Conservation (phyloP, 2,888 invertebrate genomes). For the Synanthedon tipuliformis region DNA sequence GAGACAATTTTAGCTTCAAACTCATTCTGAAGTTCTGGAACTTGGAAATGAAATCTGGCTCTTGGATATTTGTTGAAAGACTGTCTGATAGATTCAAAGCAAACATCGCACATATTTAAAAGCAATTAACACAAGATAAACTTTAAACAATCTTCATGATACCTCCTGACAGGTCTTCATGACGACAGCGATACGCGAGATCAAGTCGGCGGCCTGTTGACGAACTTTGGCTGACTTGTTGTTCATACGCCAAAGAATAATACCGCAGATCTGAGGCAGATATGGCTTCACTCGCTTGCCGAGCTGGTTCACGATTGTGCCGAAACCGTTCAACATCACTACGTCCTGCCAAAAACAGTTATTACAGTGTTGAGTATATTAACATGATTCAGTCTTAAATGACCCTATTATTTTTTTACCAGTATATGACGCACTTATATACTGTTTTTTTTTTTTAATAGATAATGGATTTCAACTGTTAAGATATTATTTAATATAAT, state of each 20-base stretch:
- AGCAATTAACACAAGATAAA: neutral
- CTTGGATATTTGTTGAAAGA: too few relatives aligned
- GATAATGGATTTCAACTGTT: too few relatives aligned
- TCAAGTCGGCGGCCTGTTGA: conserved; percentile 99
- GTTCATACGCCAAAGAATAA: conserved; percentile 98
- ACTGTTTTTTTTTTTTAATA: too few relatives aligned
- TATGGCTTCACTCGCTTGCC: conserved; percentile 98
- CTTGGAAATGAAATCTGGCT: too few relatives aligned
- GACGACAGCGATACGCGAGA: conserved; percentile 96
- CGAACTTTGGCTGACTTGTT: conserved; percentile 99
- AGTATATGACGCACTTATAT: too few relatives aligned
- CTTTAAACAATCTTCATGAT: conserved; percentile 6
- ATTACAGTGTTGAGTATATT: neutral
- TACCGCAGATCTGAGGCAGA: conserved; percentile 99
- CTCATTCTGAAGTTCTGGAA: too few relatives aligned
- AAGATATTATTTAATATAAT: neutral
- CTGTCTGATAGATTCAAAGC: too few relatives aligned
- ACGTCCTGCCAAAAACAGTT: conserved; percentile 76
- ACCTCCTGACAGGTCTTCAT: conserved; percentile 99
- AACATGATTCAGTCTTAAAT: neutral
- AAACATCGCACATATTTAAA: too few relatives aligned
- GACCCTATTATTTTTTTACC: too few relatives aligned
- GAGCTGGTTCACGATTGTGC: conserved; percentile 97
- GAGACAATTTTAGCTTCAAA: too few relatives aligned
- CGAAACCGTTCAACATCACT: conserved; percentile 99